Base-by-base conservation (phyloP, 2,797 vertebrate genomes). In the Gallirallus australis region DNA sequence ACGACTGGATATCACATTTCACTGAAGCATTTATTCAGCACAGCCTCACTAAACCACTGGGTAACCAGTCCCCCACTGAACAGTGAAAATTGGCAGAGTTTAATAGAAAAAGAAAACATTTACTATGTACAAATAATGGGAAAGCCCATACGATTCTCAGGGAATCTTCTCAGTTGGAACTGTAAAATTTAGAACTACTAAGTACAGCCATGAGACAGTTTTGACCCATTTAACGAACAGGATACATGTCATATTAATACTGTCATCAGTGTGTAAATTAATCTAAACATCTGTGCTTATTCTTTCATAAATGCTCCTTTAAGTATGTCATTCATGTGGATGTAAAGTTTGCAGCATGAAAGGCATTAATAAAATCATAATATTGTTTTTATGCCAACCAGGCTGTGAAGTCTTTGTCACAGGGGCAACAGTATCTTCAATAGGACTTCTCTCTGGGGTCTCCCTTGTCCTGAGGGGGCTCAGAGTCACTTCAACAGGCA, bases 371-470 rank as follows among this genome's bases (percentile, higher is more conserved):
- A 66, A 81, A 33, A 45, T 15, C n/a, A 11, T 4, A 42, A 7
- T 48, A 27, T 27, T 14, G 5, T 6, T 11, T 56, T 76, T 90
- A 63, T 69, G 1, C 15, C 31, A n/a, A 59, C 3, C 19, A 59
- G 11, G 17, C 28, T 35, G 5, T 56, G 40, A 71, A 30, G 15
- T 47, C 31, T 39, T 91, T 88, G 24, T 35, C 27, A 54, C 27
- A n/a, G 6, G 12, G 14, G 21, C 21, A 52, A 47, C 50, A 63
- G 3, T 23, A 27, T 54, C n/a, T 59, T 61, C 6, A 1, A 39
- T 8, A 11, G 10, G 15, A 57, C 31, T 9, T 71, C 15, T 5
- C 24, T 54, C 77, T 0, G 0, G 12, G 4, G 8, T 47, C 19
- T 60, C 11, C 33, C 19, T 15, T 66, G 19, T 31, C 9, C 39